Evolutionary conservation across 2,797 vertebrate genomes (phyloP).

Genomic region (Paramormyrops hopkinsi): DNA sequence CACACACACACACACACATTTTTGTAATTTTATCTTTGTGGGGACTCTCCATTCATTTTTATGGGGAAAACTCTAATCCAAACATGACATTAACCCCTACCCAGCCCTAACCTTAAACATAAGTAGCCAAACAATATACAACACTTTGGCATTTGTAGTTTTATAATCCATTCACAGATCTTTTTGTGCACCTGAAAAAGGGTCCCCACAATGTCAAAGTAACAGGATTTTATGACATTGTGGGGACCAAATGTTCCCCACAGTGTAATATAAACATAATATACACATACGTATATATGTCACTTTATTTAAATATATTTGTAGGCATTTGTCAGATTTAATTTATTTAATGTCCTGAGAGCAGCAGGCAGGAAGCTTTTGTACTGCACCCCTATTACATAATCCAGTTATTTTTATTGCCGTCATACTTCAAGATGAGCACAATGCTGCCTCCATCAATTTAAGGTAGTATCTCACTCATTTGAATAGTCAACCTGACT

Average conservation of each 20-base stretch:
- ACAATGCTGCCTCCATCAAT: neutral
- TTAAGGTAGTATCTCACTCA: conserved; percentile 3
- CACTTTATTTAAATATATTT: neutral
- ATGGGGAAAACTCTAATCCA: neutral
- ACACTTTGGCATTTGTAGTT: neutral
- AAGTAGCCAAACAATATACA: neutral
- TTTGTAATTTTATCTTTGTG: neutral
- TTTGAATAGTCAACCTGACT: neutral
- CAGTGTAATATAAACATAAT: neutral
- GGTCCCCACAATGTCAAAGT: neutral
- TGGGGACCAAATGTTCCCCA: neutral
- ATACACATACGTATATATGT: neutral
- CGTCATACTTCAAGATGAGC: conserved; percentile 16
- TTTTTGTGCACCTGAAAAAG: neutral
- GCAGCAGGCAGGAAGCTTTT: neutral
- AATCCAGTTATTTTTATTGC: conserved; percentile 37
- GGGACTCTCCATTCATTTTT: neutral
- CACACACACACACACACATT: neutral
- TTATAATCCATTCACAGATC: neutral
- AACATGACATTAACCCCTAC: neutral
- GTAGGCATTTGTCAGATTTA: neutral
- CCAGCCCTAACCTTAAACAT: neutral
- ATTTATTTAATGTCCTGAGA: neutral
- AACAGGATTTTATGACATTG: neutral
- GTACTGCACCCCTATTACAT: conserved; percentile 27